phyloP scores from a whole-genome alignment of 1,140 invertebrate species.

The Lasioglossum albipes region DNA sequence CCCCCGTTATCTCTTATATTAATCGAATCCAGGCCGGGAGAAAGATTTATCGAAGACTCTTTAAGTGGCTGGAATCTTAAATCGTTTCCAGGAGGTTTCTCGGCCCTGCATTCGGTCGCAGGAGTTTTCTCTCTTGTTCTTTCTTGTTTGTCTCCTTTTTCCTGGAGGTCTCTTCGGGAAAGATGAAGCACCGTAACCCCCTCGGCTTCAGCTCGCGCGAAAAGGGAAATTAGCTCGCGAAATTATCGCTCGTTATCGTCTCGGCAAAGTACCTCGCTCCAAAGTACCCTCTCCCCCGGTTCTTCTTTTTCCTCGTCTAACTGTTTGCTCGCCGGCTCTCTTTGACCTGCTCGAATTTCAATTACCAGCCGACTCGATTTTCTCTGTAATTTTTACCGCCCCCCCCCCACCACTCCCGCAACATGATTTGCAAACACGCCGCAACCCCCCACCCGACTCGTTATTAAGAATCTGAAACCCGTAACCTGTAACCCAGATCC shows the following conservation, averaged over 20 bases:
- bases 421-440: too few relatives aligned
- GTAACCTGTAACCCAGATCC: neutral
- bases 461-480: conserved; percentile 3
- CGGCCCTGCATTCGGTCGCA: neutral
- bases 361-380: neutral
- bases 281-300: neutral
- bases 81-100: neutral
- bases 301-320: too few relatives aligned
- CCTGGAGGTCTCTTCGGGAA: neutral
- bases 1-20: conserved; percentile 7
- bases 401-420: too few relatives aligned
- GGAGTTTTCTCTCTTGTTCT: too few relatives aligned
- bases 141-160: neutral
- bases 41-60: conserved; percentile 1
- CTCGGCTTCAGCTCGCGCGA: neutral
- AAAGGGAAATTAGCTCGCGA: conserved; percentile 6
- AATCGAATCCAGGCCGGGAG: neutral
- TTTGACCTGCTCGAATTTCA: neutral
- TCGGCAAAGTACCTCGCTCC: neutral
- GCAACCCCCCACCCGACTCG: too few relatives aligned
- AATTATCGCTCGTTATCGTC: conserved; percentile 19
- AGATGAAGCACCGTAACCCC: neutral
- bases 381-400: too few relatives aligned
- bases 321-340: neutral
- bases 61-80: neutral